Conservation (phyloP, 2,797 vertebrate species). For the Amphiprion clarkii region DNA sequence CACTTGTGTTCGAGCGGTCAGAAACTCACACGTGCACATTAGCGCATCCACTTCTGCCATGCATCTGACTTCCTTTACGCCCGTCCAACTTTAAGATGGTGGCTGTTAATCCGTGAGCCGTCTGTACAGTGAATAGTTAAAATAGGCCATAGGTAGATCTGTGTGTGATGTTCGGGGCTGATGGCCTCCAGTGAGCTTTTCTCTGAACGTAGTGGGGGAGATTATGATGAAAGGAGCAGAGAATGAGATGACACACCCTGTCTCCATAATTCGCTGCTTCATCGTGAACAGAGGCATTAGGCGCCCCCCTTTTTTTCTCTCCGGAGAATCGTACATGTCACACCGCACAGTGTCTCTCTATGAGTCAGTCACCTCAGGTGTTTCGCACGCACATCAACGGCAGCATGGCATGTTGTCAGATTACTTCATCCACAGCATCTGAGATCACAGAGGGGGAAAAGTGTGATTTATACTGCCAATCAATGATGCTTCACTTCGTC, state of each 20-base stretch:
- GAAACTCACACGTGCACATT: slow-evolving; percentile 8
- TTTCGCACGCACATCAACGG: slow-evolving; percentile 72
- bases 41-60: slow-evolving; percentile 9
- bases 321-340: slow-evolving; percentile 78
- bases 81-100: slow-evolving; percentile 37
- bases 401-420: slow-evolving; percentile 59
- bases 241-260: slow-evolving; percentile 86
- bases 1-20: slow-evolving; percentile 21
- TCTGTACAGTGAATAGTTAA: slow-evolving; percentile 52
- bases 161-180: slow-evolving; percentile 61
- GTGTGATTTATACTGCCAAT: slow-evolving; percentile 61
- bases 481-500: slow-evolving; percentile 38
- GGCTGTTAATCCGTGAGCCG: slow-evolving; percentile 54
- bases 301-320: slow-evolving; percentile 47
- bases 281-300: slow-evolving; percentile 82
- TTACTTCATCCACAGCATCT: slow-evolving; percentile 68
- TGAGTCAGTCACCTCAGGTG: slow-evolving; percentile 81
- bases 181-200: slow-evolving; percentile 78
- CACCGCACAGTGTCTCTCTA: slow-evolving; percentile 66
- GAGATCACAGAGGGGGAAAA: slow-evolving; percentile 51
- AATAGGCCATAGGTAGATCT: slow-evolving; percentile 77
- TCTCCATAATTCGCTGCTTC: slow-evolving; percentile 83
- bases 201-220: slow-evolving; percentile 74
- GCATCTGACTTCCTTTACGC: slow-evolving; percentile 36
- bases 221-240: slow-evolving; percentile 83